Base-by-base conservation (phyloP, 2,797 vertebrate species). In the Austrolebias charrua region DNA sequence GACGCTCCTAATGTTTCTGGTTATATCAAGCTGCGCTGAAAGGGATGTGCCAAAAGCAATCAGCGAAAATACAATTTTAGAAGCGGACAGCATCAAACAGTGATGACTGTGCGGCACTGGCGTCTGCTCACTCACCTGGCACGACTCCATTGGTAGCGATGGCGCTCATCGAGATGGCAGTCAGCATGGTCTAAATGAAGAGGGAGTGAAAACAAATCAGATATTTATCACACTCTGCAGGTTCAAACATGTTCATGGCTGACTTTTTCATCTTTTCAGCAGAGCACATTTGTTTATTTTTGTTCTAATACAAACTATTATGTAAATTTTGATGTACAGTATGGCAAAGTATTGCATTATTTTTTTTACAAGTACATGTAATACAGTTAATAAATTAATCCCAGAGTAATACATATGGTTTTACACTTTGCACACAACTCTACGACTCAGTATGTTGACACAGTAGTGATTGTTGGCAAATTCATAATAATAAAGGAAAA, bases 111-210 rank as follows among this genome's bases (percentile, higher is more conserved):
- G 70, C 71, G 80, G 74, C 67, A 82, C 78, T 80, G 69, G 83
- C 72, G 83, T 88, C 86, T 87, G 89, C 81, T 90, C 85, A 90
- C 93, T 64, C 93, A 99, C 97, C 97, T 94, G 97, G 97, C 81
- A 99, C 97, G n/a, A 99, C 97, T 67, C 97, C 97, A 65, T 99
- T 99, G 83, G 97, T 99, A 45, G 97, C 97, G 4, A 99, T 97
- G 6, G 97, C 97, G 9, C 97, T 99, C 97, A 99, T 99, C n/a
- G 97, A 99, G 87, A 99, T 99, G 89, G 97, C 97, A 15, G 97
- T 99, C 91, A 99, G 93, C 97, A 99, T 98, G 15, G 97, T 98
- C 97, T 98, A 24, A 64, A n/a, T 71, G 66, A 65, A 9, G 54
- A 63, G 60, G 31, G 61, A 69, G 65, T 43, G 20, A 43, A 45